Conservation (phyloP, 2,113 vertebrate species). For the Corythaixoides concolor region DNA sequence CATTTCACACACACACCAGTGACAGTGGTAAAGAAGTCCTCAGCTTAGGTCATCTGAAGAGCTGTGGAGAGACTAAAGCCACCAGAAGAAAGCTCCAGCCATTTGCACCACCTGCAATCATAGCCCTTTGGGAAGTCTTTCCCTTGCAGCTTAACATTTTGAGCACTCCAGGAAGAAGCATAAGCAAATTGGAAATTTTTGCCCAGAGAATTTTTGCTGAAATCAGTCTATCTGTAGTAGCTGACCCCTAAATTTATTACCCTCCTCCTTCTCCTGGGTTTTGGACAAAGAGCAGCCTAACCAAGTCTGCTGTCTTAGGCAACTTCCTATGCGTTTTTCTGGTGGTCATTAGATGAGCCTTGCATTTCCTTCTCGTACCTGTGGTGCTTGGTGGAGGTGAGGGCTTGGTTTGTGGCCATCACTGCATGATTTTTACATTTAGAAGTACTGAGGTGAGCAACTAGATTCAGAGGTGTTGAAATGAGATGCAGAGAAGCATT, state of each 20-base stretch:
- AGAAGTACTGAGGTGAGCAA: background rate
- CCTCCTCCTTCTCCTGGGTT: background rate
- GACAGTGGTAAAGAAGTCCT: too few relatives aligned
- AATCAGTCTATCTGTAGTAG: background rate
- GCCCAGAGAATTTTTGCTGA: background rate
- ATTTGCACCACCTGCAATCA: too few relatives aligned
- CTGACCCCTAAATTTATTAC: background rate
- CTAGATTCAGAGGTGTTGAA: background rate
- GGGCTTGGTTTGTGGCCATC: background rate
- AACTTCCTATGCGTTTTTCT: background rate
- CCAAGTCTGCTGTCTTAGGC: background rate
- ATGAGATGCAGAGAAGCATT: background rate
- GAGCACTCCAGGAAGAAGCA: too few relatives aligned
- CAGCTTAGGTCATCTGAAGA: too few relatives aligned
- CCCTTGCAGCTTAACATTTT: too few relatives aligned
- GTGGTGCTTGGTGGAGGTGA: background rate
- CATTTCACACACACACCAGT: too few relatives aligned
- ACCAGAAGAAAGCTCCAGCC: too few relatives aligned
- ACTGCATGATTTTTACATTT: background rate
- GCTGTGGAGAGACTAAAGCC: too few relatives aligned
- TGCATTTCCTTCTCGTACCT: background rate
- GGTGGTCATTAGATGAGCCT: background rate
- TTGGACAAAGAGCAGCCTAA: background rate
- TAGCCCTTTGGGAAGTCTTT: too few relatives aligned
- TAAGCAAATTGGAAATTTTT: background rate